phyloP scores from a whole-genome alignment of 2,113 vertebrate species.

The Catharus minimus region DNA sequence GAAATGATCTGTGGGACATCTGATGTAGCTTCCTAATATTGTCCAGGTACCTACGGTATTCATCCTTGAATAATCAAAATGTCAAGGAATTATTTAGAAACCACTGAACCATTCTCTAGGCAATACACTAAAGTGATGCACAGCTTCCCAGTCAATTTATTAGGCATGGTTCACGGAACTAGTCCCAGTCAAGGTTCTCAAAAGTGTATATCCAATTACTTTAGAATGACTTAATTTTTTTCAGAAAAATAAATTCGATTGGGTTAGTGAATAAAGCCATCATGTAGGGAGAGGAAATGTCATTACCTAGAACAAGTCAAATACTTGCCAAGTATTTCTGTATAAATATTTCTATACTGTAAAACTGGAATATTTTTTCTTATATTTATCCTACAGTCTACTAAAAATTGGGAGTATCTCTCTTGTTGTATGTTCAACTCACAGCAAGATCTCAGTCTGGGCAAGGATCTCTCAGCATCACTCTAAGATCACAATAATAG shows the following conservation, averaged over 20 bases:
- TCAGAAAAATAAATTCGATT: background rate
- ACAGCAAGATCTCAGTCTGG: background rate
- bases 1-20: background rate
- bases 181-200: background rate
- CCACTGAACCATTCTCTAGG: background rate
- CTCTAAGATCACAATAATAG: background rate
- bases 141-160: background rate
- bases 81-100: background rate
- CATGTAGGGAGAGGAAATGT: background rate
- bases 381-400: background rate
- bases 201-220: background rate
- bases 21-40: background rate
- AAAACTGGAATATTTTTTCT: background rate
- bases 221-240: background rate
- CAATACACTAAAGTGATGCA: background rate
- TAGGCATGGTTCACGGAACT: background rate
- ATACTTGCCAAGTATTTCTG: background rate
- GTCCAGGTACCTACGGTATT: background rate
- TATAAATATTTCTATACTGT: background rate
- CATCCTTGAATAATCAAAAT: conserved; percentile 6
- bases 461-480: background rate
- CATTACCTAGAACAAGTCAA: background rate
- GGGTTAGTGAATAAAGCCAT: background rate
- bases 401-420: background rate
- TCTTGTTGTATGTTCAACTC: background rate